A percentile compares a stretch with the other conserved stretches of the same genome.
Conservation (phyloP, 2,113 vertebrate genomes). For the Lepus americanus region DNA sequence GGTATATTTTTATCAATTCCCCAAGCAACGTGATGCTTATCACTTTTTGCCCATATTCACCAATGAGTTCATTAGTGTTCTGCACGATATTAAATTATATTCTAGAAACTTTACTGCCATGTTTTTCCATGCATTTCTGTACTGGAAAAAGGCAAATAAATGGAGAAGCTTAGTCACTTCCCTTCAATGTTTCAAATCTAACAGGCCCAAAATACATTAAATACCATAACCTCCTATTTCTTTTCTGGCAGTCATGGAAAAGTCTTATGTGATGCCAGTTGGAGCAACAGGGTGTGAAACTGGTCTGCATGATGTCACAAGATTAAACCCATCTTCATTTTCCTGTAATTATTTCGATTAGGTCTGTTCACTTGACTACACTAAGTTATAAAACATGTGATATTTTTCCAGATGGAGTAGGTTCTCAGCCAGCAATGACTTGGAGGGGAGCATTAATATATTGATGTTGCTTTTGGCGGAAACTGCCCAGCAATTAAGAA, state of each 20-base stretch:
- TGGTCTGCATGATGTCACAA: constrained; percentile 80
- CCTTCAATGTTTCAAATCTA: constrained; percentile 73
- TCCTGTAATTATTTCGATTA: constrained; percentile 82
- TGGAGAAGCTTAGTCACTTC: constrained; percentile 80
- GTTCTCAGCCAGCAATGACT: constrained; percentile 86
- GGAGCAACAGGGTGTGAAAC: constrained; percentile 67
- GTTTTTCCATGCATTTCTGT: constrained; percentile 63
- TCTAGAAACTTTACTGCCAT: constrained; percentile 16
- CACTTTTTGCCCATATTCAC: neutral
- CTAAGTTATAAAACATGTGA: constrained; percentile 70
- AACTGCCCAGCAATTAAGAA: constrained; percentile 78
- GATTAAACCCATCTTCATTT: constrained; percentile 82
- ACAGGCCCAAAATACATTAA: constrained; percentile 62
- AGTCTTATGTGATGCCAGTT: constrained; percentile 39
- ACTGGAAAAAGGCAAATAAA: constrained; percentile 78
- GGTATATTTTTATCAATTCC: neutral
- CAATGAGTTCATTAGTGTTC: accelerated
- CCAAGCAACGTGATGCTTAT: accelerated
- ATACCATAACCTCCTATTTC: constrained; percentile 69
- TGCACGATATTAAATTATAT: neutral
- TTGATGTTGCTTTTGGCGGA: constrained; percentile 88
- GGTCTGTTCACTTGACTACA: constrained; percentile 74
- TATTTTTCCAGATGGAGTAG: constrained; percentile 88
- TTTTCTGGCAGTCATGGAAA: constrained; percentile 78
- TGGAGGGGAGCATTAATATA: constrained; percentile 83